A percentile compares a stretch with the other conserved stretches of the same genome.
These are phyloP conservation scores for Platypus cylindrus DNA, from an alignment of 2,888 invertebrate genomes.

Conservation along the genomic window DNA sequence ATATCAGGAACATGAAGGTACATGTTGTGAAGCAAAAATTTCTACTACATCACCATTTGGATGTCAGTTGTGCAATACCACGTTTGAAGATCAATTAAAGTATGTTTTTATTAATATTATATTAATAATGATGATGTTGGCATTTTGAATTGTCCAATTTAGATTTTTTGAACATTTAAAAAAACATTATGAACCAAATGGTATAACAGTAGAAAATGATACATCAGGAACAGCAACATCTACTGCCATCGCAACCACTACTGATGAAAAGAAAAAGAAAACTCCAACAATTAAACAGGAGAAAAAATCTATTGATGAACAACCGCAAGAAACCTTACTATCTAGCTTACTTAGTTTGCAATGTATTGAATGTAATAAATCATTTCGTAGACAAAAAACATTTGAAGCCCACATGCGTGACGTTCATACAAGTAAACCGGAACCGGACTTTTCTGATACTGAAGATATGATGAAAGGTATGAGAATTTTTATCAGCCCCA, in stretches of 20 bases:
- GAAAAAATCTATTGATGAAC: constrained; percentile 7
- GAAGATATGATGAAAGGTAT: constrained; percentile 70
- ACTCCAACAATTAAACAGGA: constrained; percentile 14
- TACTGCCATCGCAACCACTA: constrained; percentile 2
- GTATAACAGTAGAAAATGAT: constrained; percentile 2
- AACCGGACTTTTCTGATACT: constrained; percentile 69
- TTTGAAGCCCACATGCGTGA: constrained; percentile 50
- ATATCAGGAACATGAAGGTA: constrained; percentile 39
- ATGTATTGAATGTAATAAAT: constrained; percentile 38
- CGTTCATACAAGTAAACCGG: constrained; percentile 37
- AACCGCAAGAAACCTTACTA: constrained; percentile 23
- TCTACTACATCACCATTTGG: constrained; percentile 40
- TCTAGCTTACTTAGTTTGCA: constrained; percentile 28
- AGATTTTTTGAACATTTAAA: constrained; percentile 77
- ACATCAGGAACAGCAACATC: neutral
- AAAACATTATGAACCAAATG: constrained; percentile 59
- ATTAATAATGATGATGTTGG: no score
- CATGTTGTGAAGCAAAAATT: constrained; percentile 31
- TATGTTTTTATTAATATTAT: constrained; percentile 10
- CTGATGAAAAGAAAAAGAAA: constrained; percentile 12
- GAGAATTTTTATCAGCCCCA: no score
- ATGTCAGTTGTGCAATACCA: constrained; percentile 70
- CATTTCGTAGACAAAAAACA: constrained; percentile 50
- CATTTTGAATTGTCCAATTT: constrained; percentile 2
- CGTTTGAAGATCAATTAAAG: constrained; percentile 59